Evolutionary conservation across 2,113 vertebrate genomes (phyloP), one percentile per base, ranked within the genome.

Genomic region (Chaenocephalus aceratus): DNA sequence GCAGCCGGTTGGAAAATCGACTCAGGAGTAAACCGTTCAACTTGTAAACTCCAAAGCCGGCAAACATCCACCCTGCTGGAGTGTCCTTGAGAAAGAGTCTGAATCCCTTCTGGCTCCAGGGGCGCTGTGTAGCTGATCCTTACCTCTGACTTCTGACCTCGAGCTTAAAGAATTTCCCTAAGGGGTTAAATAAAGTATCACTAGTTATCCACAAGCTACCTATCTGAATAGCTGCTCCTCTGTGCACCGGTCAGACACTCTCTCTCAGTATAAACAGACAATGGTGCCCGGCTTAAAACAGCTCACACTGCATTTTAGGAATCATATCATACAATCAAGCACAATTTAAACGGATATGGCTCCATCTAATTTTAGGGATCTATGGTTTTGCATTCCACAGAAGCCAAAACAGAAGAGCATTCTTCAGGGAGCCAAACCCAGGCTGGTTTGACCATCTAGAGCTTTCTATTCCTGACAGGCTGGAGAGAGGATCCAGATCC

Each of bases 381-480:
- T 58, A 30, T 34, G 88, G 78, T 86, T 86, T 89, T 78, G 18
- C 71, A 87, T 91, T 91, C 90, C 90, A 79, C 53, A 63, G 67
- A 56, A 72, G 76, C 69, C 80, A 87, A 84, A 92, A 87, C 84
- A 80, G 75, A 82, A n/a, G 83, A 53, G 14, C 82, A 88, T 89
- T 91, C 79, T 79, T 83, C 56, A 10, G 60, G 11, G 66, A 67
- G 88, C 91, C 90, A 89, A 91, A 87, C 84, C 89, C 83, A 72
- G 61, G 12, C 63, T 75, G 80, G 85, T 83, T 84, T 80, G 74
- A 86, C 83, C 36, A 69, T 44, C 18, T 18, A 77, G 61, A 75
- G 81, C 36, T 80, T 86, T 91, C 85, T 89, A 88, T 90, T 90
- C 60, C 34, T 73, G 83, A 88, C 81, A 75, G 71, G 52, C 80